These are phyloP conservation scores for Tethya wilhelma DNA, from an alignment of 37 sponge, comb jelly and placozoan genomes.

Conservation along the genomic window DNA sequence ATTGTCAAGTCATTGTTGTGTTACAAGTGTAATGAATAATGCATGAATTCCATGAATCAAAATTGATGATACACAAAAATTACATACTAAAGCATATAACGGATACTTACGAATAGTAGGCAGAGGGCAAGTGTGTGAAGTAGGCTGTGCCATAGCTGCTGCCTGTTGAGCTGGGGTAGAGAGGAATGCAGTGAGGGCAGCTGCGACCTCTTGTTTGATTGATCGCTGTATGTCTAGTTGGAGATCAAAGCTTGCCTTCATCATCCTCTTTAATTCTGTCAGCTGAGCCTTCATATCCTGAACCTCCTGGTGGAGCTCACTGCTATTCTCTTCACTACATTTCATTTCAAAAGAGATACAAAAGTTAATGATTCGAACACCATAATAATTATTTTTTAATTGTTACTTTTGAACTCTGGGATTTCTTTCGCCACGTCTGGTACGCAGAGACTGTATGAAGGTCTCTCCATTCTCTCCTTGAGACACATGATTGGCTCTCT, in stretches of 20 bases:
- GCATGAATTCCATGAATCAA: background rate
- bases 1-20: background rate
- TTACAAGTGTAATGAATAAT: background rate
- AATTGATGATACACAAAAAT: background rate
- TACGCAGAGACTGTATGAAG: background rate
- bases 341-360: too few species aligned
- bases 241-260: constrained; percentile 82
- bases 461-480: background rate
- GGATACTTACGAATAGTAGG: constrained; percentile 16
- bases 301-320: constrained; percentile 47
- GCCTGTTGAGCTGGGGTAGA: background rate
- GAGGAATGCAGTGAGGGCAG: constrained; percentile 60
- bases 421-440: background rate
- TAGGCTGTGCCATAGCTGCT: background rate
- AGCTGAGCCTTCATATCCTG: constrained; percentile 66
- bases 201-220: constrained; percentile 89
- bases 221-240: constrained; percentile 89
- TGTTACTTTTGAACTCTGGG: too few species aligned
- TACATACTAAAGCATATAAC: too few species aligned
- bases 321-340: background rate
- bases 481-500: background rate
- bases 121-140: constrained; percentile 9
- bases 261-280: constrained; percentile 78
- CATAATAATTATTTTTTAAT: too few species aligned
- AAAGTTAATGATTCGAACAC: too few species aligned